Evolutionary conservation across 2,113 vertebrate genomes (phyloP), one percentile per base, ranked within the genome.

Genomic region (Chionomys nivalis): DNA sequence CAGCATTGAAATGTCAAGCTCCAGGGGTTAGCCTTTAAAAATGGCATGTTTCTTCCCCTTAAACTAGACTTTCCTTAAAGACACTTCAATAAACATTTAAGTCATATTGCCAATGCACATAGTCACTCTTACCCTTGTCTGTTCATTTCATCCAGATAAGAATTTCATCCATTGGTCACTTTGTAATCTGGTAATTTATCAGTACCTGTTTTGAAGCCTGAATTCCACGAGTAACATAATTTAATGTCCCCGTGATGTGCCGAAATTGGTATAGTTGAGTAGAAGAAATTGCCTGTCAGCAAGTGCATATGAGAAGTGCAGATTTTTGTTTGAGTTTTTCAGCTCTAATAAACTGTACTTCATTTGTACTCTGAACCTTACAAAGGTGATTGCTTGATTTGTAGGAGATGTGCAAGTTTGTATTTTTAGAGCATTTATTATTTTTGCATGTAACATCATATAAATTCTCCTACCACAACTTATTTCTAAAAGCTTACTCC

Each of bases 401-500:
- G 58, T 21, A 21, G 19, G 31, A 36, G 31, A 68, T 17, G 31
- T 33, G 13, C 31, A 68, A 68, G 31, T 36, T 68, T 68, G 28
- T 68, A 36, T 36, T 68, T 36, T 68, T 13, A 68, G 66, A 36
- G 31, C 14, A 68, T 68, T 68, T 68, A 68, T 36, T 68, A 68
- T 68, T 68, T 68, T 36, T 68, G 66, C 31, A 33, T 33, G 31
- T 36, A 36, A 13, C 13, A 36, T 68, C 31, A 68, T 68, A 68
- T 36, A 68, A 55, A 33, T 52, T 36, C 49, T 79, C 17, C 31
- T 17, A 79, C 11, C 31, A 19, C 58, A 79, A 90, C 91, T 97
- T 89, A 90, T 87, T 79, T 88, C 94, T 47, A 89, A 94, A 89
- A n/a, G 16, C 33, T 93, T 96, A 36, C 28, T 95, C 94, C 70